These are phyloP conservation scores for Hydraecia micacea DNA, from an alignment of 2,888 invertebrate species.

Conservation along the genomic window DNA sequence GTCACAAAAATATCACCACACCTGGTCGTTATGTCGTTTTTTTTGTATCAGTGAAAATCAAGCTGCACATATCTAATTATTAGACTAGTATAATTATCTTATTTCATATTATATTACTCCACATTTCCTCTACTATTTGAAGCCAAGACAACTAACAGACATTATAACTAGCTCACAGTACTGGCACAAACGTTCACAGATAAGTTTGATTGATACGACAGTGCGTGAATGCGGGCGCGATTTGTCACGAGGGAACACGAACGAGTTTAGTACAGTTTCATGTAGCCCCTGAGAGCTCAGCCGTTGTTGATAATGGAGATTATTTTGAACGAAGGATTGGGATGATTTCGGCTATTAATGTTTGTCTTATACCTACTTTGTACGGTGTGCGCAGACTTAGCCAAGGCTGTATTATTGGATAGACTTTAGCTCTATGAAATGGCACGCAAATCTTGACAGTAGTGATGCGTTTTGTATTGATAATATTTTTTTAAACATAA, in stretches of 20 bases:
- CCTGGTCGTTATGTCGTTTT: not conserved
- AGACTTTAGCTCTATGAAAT: not conserved
- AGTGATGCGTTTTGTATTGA: not conserved
- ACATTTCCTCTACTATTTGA: not conserved
- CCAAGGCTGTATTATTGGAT: not conserved
- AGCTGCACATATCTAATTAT: not conserved
- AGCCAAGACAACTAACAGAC: conserved; percentile 8
- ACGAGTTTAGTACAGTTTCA: conserved; percentile 53
- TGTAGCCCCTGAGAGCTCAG: conserved; percentile 45
- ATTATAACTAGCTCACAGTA: conserved; percentile 26
- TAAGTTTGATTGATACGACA: conserved; percentile 57
- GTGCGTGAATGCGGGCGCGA: conserved; percentile 55
- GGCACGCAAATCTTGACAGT: not conserved
- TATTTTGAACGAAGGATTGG: conserved; percentile 21
- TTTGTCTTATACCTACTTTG: not conserved
- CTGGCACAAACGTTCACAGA: conserved; percentile 29
- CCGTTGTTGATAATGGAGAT: conserved; percentile 21
- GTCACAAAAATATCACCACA: not conserved
- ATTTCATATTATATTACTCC: not conserved
- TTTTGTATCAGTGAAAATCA: not conserved
- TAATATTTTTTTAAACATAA: not conserved
- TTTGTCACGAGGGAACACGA: conserved; percentile 54
- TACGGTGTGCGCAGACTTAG: not conserved
- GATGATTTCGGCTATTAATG: not conserved
- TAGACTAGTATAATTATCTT: not conserved